phyloP scores from a whole-genome alignment of 2,797 vertebrate species.

The Platalea minor region DNA sequence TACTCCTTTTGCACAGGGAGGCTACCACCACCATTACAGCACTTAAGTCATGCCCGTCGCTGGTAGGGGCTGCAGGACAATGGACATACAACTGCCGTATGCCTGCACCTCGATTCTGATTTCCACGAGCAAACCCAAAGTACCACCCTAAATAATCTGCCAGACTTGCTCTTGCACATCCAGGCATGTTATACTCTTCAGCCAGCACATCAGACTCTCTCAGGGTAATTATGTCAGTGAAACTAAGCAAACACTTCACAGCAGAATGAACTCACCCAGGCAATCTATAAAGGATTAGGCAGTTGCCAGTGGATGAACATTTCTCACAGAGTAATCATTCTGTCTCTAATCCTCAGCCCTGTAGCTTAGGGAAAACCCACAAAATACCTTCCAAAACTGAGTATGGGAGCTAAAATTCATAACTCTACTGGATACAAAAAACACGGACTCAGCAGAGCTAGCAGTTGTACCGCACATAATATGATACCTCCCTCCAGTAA shows the following conservation, averaged over 20 bases:
- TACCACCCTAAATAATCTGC: neutral
- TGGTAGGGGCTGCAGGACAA: neutral
- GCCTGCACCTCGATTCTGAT: neutral
- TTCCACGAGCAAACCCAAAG: neutral
- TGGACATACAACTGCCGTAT: neutral
- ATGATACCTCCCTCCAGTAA: neutral
- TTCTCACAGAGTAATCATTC: slow-evolving; percentile 10
- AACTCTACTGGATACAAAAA: neutral
- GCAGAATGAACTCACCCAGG: slow-evolving; percentile 15
- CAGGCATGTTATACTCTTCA: neutral
- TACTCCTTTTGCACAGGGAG: neutral
- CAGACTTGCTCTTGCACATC: neutral
- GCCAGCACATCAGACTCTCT: neutral
- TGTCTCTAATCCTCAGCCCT: neutral
- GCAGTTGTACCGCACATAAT: neutral
- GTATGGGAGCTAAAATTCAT: neutral
- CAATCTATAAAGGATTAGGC: slow-evolving; percentile 21
- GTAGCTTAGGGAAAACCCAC: neutral
- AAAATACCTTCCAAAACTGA: neutral
- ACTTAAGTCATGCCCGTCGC: accelerated
- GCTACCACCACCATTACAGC: accelerated
- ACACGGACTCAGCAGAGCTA: neutral
- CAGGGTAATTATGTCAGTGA: slow-evolving; percentile 7
- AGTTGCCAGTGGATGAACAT: neutral
- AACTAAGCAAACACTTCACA: slow-evolving; percentile 31